Conservation (phyloP, 2,888 invertebrate genomes). For the Athrips mouffetella region DNA sequence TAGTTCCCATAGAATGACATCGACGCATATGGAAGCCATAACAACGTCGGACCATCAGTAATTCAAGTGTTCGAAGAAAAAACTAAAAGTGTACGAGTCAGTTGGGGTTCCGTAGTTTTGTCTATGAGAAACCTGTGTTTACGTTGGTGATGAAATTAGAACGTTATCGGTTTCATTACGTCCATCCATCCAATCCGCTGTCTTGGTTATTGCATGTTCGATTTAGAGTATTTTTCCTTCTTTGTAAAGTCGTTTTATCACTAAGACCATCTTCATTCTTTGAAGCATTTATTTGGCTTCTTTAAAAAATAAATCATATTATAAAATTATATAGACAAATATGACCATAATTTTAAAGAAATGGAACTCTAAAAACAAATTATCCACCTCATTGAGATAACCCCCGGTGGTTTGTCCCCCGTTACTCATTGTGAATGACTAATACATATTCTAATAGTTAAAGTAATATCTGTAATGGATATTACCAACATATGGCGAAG, state of each 20-base stretch:
- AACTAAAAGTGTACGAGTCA: not conserved
- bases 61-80: conserved; percentile 19
- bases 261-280: too few species aligned
- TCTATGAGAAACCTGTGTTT: too few species aligned
- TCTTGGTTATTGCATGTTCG: too few species aligned
- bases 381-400: conserved; percentile 26
- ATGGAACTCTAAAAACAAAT: conserved; percentile 14
- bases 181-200: too few species aligned
- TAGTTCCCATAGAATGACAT: conserved; percentile 16
- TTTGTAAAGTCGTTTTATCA: too few species aligned
- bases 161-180: too few species aligned
- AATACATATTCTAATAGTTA: conserved; percentile 7
- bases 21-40: conserved; percentile 19
- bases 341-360: not conserved
- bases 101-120: not conserved
- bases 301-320: too few species aligned
- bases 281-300: too few species aligned
- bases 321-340: not conserved
- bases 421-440: conserved; percentile 19
- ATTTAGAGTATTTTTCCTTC: too few species aligned
- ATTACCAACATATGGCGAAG: conserved; percentile 13
- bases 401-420: conserved; percentile 18
- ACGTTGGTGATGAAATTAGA: too few species aligned
- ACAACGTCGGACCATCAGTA: conserved; percentile 12
- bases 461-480: conserved; percentile 17